Evolutionary conservation across 2,888 invertebrate genomes (phyloP), one percentile per base, ranked within the genome.

Genomic region (Dione juno): DNA sequence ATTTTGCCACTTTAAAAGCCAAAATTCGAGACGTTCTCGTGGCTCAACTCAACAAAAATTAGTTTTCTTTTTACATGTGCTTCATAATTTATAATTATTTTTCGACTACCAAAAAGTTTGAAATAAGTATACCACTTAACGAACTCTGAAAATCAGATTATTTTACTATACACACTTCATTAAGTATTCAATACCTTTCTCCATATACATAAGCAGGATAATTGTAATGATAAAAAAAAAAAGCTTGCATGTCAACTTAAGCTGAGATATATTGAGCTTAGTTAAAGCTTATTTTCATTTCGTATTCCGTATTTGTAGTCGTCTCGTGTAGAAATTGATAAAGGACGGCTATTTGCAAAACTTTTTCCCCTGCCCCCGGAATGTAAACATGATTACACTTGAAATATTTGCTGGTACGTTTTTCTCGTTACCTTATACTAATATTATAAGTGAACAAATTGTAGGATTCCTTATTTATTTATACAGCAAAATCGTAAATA

Each of bases 361-460:
- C 11, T 40, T 40, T 61, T 45, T 45, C 28, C 28, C 1, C 45
- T 61, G 28, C 28, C 35, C 45, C 35, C 35, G 28, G 61, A 28
- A 45, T 13, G 61, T 45, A 61, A 61, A 61, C 61, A 61, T 45
- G 45, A 61, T 61, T 45, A 45, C 28, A 61, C 61, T 45, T 35
- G 61, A 45, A 45, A 61, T 61, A 35, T 61, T 61, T 61, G 28
- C n/a, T 35, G 61, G 28, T 11, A 61, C 16, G 45, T 16, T 61
- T 57, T 61, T 61, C 61, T 61, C 9, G 16, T 61, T 61, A 61
- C 45, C 45, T 43, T 61, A 61, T 45, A 61, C 61, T 61, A 61
- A 61, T 45, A 61, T 45, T 45, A 35, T 35, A 45, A 35, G 28
- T 35, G 16, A 61, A 35, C n/a, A n/a, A 8, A 43, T 28, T 45